Evolutionary conservation across 2,888 invertebrate species (phyloP), one percentile per base, ranked within the genome.

Genomic region (Hydropsyche betteni): DNA sequence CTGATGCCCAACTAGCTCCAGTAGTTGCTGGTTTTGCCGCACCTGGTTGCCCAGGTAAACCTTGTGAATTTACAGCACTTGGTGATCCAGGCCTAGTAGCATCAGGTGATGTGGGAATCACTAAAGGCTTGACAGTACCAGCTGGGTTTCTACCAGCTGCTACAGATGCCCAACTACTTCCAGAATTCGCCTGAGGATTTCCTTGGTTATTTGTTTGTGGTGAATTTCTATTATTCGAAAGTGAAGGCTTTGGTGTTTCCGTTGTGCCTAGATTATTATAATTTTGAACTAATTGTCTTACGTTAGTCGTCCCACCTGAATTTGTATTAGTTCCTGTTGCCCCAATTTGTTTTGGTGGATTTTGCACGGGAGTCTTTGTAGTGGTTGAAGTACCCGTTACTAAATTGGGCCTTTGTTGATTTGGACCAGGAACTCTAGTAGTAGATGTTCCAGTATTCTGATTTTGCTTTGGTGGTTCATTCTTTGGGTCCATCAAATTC

Each of bases 31-130:
- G 68, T 24, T 24, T 24, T 2, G 24, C 24, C 2, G 24, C 24
- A 75, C 75, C 81, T 12, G 82, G 82, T 76, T 81, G 83, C 79
- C 61, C 61, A 50, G 38, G 36, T 5, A 5, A 24, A 24, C 24
- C 24, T 24, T 24, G 24, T 24, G 24, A 24, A 24, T 24, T 24
- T 24, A 24, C 24, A 68, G 51, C 76, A 50, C 61, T 71, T 6
- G 71, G 55, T 53, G 24, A 51, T 34, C 38, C 14, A 10, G 24
- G 34, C 8, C 51, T 76, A 64, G 55, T 2, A 14, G 70, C 71
- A 58, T 2, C 14, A 7, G 14, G 55, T 14, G 10, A 10, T 33
- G 24, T 4, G 24, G 61, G 61, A 55, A 6, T 14, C 12, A n/a
- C 7, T 53, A 5, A 5, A 24, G 61, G 24, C 24, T 16, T n/a